Base-by-base conservation (phyloP, 2,113 vertebrate species). In the Cyprinus carpio region DNA sequence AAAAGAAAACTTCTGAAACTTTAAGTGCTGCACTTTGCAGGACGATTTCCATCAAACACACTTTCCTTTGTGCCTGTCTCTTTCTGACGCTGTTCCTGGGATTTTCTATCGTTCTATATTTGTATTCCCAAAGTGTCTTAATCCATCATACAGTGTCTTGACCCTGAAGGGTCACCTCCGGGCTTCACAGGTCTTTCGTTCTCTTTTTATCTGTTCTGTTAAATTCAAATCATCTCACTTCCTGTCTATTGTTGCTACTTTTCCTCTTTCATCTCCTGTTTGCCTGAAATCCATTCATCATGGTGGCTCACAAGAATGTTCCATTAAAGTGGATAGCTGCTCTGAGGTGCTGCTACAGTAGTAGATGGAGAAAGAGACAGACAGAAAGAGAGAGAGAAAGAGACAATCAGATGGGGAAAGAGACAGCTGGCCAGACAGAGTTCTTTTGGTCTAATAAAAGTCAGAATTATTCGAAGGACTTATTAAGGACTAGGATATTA, bases 201-300 rank as follows among this genome's bases (percentile, higher is more conserved):
- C 69, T n/a, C 31, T 76, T 34, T 79, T 79, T n/a, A 83, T 31
- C 84, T 83, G 60, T 84, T 51, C 20, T 23, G 64, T 67, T 78
- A 54, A 78, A 84, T 84, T 84, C 16, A 51, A 78, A 64, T 84
- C 58, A 78, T 62, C 49, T 37, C 51, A 34, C 75, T 77, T 60
- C 54, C 64, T 72, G 29, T 60, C 51, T 72, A 20, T 72, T 51
- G 18, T 69, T 67, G 60, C 15, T 79, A 40, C 16, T 40, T 67
- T 71, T 71, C 37, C 46, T 60, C 76, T 80, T 58, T 80, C 64
- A 62, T 46, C 51, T 80, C 37, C 76, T 27, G 49, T 83, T 83
- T 83, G 65, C 37, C 77, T 46, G 69, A 51, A 87, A 84, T 71
- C 78, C 78, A 84, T 71, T 77, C 71, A 85, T 79, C 84, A 40